Evolutionary conservation across 2,113 vertebrate genomes (phyloP), one percentile per base, ranked within the genome.

Genomic region (Seriola rivoliana): DNA sequence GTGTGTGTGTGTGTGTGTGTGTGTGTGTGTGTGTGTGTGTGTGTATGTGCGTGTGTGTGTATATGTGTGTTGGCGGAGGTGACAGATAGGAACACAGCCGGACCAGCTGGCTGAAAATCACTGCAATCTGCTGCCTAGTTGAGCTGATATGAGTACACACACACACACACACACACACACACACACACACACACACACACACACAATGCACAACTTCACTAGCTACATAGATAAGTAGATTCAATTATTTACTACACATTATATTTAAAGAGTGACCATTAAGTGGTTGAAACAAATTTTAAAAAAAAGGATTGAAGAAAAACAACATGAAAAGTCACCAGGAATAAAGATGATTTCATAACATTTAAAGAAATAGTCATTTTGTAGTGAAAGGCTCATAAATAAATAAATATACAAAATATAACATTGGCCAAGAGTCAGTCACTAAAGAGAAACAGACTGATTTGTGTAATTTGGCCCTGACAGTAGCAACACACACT

Each of bases 71-170:
- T 82, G 82, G 69, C 40, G 17, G 52, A n/a, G 69, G 68, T 82
- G 84, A 92, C 68, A 64, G 88, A 92, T 84, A 87, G 71, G 57
- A 69, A 82, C 69, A 80, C 78, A 91, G 89, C 80, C 84, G 55
- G 88, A 92, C 87, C 93, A 93, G 92, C 92, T 93, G 91, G 92
- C 84, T 81, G 83, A 79, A 89, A 92, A 92, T 92, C 88, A 80
- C 80, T 38, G 16, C 91, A 94, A 93, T 93, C 90, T 94, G 92
- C 86, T 90, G 67, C 84, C 72, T 81, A 42, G 78, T 89, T 88
- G 76, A 25, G 77, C 68, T 88, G 81, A 75, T 66, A 9, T 40
- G 0, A 23, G 16, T 21, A 58, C 46, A 60, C 57, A 70, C 59
- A 80, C 71, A 77, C 57, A 74, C 70, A 23, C 54, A 75, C 59